These are phyloP conservation scores for Oncorhynchus nerka DNA, from an alignment of 2,113 vertebrate genomes.

Conservation along the genomic window DNA sequence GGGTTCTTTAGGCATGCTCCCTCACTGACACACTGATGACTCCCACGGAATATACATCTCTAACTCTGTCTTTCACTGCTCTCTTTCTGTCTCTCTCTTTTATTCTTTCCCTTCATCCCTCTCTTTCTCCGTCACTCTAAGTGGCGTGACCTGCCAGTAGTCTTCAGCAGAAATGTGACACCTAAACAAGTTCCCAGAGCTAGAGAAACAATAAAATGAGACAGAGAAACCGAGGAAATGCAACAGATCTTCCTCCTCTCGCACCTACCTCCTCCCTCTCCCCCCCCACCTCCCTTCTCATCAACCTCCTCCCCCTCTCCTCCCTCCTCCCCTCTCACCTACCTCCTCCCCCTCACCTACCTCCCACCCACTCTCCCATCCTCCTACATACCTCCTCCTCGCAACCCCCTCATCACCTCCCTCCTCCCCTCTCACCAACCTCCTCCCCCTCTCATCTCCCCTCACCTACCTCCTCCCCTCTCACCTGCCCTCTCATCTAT, in stretches of 20 bases:
- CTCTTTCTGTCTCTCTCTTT: background rate
- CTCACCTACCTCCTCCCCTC: no score
- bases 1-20: conserved; percentile 68
- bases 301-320: no score
- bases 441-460: no score
- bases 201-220: background rate
- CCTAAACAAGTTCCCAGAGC: conserved; percentile 48
- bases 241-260: background rate
- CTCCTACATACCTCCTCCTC: no score
- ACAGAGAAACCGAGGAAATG: conserved; percentile 42
- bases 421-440: no score
- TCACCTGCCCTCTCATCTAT: no score
- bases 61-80: conserved; percentile 37
- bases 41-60: conserved; percentile 42
- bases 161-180: conserved; percentile 55
- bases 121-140: background rate
- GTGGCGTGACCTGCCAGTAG: conserved; percentile 59
- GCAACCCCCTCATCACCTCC: no score
- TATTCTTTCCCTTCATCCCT: background rate
- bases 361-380: no score
- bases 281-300: no score
- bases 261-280: no score
- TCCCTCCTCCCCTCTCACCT: no score
- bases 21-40: conserved; percentile 59
- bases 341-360: no score